Percentiles rank a stretch among this genome's conserved stretches.
Conservation (phyloP, 2,113 vertebrate genomes). For the Lepus europaeus region DNA sequence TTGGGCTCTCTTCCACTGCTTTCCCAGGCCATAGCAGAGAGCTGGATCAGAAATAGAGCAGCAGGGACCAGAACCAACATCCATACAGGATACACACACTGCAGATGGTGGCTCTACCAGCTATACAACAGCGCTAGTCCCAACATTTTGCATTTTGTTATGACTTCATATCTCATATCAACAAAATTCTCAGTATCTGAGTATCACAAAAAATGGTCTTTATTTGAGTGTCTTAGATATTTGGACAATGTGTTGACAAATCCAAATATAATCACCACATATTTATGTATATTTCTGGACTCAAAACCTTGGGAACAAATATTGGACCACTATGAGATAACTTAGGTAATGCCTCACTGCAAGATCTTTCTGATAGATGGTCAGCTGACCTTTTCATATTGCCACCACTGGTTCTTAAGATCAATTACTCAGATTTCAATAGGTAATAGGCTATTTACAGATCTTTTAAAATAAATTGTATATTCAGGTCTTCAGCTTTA, state of each 20-base stretch:
- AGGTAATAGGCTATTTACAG: not conserved
- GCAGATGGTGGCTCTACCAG: too few relatives aligned
- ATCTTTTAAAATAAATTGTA: not conserved
- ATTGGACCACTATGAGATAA: not conserved
- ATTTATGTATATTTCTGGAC: not conserved
- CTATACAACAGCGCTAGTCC: too few relatives aligned
- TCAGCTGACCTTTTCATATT: not conserved
- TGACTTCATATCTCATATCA: not conserved
- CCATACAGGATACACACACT: too few relatives aligned
- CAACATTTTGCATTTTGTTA: not conserved
- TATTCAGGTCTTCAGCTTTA: not conserved
- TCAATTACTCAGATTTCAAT: not conserved
- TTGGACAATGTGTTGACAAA: not conserved
- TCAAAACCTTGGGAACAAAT: not conserved
- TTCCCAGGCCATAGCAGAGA: too few relatives aligned
- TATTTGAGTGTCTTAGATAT: not conserved
- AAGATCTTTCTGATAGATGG: not conserved
- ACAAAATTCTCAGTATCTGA: not conserved
- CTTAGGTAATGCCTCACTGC: not conserved
- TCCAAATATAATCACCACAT: not conserved
- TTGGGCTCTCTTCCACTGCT: too few relatives aligned
- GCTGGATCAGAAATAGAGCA: too few relatives aligned
- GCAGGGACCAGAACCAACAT: too few relatives aligned
- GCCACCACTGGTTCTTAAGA: not conserved
- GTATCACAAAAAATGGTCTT: not conserved